phyloP scores from a whole-genome alignment of 2,888 invertebrate species.

The Subacronicta megacephala region DNA sequence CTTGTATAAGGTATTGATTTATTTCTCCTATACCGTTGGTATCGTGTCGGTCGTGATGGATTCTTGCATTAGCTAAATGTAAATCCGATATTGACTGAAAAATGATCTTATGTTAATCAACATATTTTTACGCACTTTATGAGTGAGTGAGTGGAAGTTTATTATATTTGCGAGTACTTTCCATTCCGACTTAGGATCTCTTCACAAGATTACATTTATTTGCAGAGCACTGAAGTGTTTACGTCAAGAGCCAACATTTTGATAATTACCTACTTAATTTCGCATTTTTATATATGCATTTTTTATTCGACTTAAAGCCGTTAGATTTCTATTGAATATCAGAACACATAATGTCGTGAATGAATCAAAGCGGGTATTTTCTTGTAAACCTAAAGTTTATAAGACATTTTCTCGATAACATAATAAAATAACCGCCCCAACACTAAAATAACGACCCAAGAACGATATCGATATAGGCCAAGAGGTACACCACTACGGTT shows the following conservation, averaged over 20 bases:
- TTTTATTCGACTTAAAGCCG: constrained; percentile 1
- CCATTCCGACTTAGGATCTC: constrained; percentile 6
- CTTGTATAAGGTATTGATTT: no score
- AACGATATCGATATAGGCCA: constrained; percentile 48
- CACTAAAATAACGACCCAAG: constrained; percentile 33
- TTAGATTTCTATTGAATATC: constrained; percentile 1
- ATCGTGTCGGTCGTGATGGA: no score
- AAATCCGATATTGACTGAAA: constrained; percentile 29
- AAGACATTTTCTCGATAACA: constrained; percentile 40
- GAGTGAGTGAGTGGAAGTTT: constrained; percentile 9
- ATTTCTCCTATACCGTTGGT: not conserved
- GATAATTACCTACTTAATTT: not conserved
- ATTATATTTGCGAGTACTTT: constrained; percentile 21
- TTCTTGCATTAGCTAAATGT: constrained; percentile 6
- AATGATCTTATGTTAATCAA: constrained; percentile 11
- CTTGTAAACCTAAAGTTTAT: constrained; percentile 14
- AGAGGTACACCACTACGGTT: constrained; percentile 43
- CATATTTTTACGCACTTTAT: constrained; percentile 20
- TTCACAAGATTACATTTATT: not conserved
- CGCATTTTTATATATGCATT: no score
- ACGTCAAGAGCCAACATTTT: no score
- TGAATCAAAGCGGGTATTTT: constrained; percentile 9
- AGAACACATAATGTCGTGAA: constrained; percentile 9
- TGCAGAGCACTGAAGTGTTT: no score
- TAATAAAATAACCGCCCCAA: constrained; percentile 29